Percentiles rank a stretch among this genome's conserved stretches.
Conservation (phyloP, 2,113 vertebrate species). For the human (Homo sapiens) region GRCh38 chr20:32517501-32518000, state of each 20-base stretch:
- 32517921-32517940: neutral
- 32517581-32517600: neutral
- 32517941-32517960: neutral
- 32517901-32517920: neutral
- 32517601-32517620: neutral
- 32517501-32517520: neutral
- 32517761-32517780: neutral
- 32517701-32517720: neutral
- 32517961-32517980: neutral
- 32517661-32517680: neutral
- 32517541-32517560: neutral
- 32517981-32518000: neutral
- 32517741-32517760: fast-evolving
- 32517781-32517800: fast-evolving
- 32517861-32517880: neutral
- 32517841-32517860: neutral
- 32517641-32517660: neutral
- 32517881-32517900: neutral
- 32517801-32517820: neutral
- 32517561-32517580: neutral
- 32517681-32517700: neutral
- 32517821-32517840: neutral
- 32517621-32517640: neutral
- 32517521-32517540: neutral
- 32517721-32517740: neutral